Conservation (phyloP, 2,797 vertebrate genomes). For the Cuculus canorus region DNA sequence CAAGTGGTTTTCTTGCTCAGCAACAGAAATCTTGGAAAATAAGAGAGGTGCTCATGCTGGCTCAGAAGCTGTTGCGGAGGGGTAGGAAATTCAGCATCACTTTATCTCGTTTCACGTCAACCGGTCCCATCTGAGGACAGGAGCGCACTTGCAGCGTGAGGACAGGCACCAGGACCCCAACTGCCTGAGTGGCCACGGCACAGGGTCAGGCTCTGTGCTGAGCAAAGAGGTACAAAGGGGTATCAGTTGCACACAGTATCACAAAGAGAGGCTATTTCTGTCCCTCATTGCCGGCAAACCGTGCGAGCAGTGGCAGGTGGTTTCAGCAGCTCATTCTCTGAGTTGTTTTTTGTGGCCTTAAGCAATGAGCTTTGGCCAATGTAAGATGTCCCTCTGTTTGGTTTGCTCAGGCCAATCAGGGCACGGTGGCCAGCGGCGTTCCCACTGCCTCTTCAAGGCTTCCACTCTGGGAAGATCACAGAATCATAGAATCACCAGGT, state of each 20-base stretch:
- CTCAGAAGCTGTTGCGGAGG: neutral
- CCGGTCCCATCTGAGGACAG: neutral
- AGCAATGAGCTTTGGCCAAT: neutral
- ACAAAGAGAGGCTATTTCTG: neutral
- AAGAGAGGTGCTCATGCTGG: neutral
- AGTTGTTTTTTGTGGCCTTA: neutral
- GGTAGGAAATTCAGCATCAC: neutral
- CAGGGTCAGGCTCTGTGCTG: neutral
- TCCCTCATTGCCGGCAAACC: neutral
- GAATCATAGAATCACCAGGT: too few species aligned
- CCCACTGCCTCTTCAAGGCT: neutral
- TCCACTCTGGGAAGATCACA: neutral
- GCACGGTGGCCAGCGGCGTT: neutral
- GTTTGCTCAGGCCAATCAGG: neutral
- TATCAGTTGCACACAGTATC: neutral
- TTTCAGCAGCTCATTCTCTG: neutral
- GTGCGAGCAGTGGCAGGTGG: neutral
- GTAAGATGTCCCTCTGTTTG: neutral
- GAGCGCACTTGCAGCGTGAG: accelerated
- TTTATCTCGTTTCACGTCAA: neutral
- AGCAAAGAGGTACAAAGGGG: neutral
- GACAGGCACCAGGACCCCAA: neutral
- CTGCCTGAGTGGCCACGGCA: neutral
- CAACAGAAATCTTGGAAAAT: neutral
- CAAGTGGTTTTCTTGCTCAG: neutral